Percentiles rank a stretch among this genome's conserved stretches.
phyloP scores from a whole-genome alignment of 2,797 vertebrate genomes.

The Chanos chanos region DNA sequence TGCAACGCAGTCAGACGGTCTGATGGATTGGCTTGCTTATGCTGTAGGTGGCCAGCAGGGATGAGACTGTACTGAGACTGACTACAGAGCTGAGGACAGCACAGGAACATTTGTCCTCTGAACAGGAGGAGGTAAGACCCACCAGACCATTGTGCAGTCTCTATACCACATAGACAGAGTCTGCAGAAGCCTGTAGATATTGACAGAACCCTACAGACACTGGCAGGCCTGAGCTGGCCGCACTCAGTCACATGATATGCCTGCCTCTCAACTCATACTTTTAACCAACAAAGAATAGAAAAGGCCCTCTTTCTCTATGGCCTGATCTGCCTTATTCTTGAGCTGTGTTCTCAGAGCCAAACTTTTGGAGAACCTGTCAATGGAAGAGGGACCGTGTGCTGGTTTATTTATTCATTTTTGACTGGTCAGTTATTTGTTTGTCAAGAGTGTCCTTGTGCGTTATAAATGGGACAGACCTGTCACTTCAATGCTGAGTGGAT shows the following conservation, averaged over 20 bases:
- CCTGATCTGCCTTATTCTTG: background rate
- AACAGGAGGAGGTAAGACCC: conserved; percentile 54
- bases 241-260: background rate
- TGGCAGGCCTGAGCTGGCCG: background rate
- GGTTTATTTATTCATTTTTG: conserved; percentile 55
- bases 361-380: conserved; percentile 50
- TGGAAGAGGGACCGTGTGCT: conserved; percentile 39
- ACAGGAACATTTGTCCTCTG: conserved; percentile 44
- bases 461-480: conserved; percentile 68
- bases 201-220: background rate
- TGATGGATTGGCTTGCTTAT: no score
- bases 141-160: background rate
- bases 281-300: conserved; percentile 6
- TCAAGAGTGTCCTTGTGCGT: conserved; percentile 61
- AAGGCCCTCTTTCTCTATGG: background rate
- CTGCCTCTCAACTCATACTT: background rate
- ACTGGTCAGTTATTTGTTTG: conserved; percentile 68
- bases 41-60: conserved; percentile 55
- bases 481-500: conserved; percentile 65
- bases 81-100: conserved; percentile 50
- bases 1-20: no score
- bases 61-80: conserved; percentile 55
- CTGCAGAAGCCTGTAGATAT: background rate
- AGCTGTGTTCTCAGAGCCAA: conserved; percentile 17
- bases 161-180: background rate